These are phyloP conservation scores for Drosophila percnosoma DNA, from an alignment of 2,888 invertebrate species.

Conservation along the genomic window DNA sequence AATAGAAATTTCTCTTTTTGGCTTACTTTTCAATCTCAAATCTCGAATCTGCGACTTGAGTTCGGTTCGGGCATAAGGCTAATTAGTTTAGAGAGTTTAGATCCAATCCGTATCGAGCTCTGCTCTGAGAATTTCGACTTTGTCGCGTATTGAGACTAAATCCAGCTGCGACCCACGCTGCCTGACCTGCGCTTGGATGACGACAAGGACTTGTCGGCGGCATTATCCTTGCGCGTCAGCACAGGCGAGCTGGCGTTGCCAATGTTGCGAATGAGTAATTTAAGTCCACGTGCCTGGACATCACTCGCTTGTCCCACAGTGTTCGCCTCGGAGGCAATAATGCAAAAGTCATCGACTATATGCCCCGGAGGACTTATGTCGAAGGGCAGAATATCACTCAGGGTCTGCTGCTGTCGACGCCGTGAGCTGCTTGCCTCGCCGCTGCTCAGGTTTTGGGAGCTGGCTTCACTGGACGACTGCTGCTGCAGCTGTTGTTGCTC, in stretches of 20 bases:
- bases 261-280: slow-evolving; percentile 92
- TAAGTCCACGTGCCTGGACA: slow-evolving; percentile 90
- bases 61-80: not conserved
- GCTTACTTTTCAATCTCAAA: not conserved
- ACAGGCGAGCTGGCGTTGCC: slow-evolving; percentile 91
- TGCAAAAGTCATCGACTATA: slow-evolving; percentile 95
- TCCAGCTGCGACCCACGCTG: slow-evolving; percentile 84
- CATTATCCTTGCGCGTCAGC: slow-evolving; percentile 88
- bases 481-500: slow-evolving; percentile 65
- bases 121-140: not conserved
- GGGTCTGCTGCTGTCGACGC: slow-evolving; percentile 86
- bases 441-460: slow-evolving; percentile 62
- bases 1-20: slow-evolving; percentile 14
- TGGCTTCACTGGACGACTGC: slow-evolving; percentile 36
- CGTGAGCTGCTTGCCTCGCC: slow-evolving; percentile 50
- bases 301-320: slow-evolving; percentile 83
- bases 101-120: not conserved
- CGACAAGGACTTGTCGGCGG: slow-evolving; percentile 66
- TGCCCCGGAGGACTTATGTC: slow-evolving; percentile 90
- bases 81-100: not conserved
- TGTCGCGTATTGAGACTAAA: slow-evolving; percentile 52
- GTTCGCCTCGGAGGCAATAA: slow-evolving; percentile 91
- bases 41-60: not conserved
- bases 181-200: slow-evolving; percentile 83
- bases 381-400: slow-evolving; percentile 88